Conservation (phyloP, 2,888 invertebrate species). For the Dioctria linearis region DNA sequence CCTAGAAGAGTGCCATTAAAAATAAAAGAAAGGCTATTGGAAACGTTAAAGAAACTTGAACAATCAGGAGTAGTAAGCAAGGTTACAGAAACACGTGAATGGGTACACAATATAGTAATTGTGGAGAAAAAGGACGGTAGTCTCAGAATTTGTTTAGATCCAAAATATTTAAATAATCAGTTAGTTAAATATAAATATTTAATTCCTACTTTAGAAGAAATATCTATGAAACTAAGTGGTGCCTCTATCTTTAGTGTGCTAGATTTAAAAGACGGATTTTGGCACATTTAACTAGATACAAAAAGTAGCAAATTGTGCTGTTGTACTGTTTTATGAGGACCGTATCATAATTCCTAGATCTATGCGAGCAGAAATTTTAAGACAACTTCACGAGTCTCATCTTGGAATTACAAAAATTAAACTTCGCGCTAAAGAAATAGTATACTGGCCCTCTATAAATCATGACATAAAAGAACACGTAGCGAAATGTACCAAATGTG, state of each 20-base stretch:
- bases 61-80: conserved; percentile 27
- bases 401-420: too few relatives aligned
- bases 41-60: conserved; percentile 32
- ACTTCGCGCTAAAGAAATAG: too few relatives aligned
- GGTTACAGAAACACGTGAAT: neutral
- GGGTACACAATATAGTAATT: conserved; percentile 56
- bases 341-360: too few relatives aligned
- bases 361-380: too few relatives aligned
- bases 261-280: conserved; percentile 59
- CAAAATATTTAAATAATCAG: conserved; percentile 59
- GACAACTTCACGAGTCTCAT: too few relatives aligned
- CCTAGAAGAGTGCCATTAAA: conserved; percentile 26
- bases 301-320: conserved; percentile 59
- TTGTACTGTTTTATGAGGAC: too few relatives aligned
- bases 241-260: conserved; percentile 61
- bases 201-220: conserved; percentile 60
- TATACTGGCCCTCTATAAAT: too few relatives aligned
- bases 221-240: conserved; percentile 60
- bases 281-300: conserved; percentile 55
- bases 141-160: conserved; percentile 10
- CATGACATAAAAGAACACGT: too few relatives aligned
- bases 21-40: neutral
- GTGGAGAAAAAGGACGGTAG: conserved; percentile 59
- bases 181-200: conserved; percentile 61
- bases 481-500: too few relatives aligned